Evolutionary conservation across 2,797 vertebrate genomes (phyloP).

Genomic region (Mormyrops boulengeri): DNA sequence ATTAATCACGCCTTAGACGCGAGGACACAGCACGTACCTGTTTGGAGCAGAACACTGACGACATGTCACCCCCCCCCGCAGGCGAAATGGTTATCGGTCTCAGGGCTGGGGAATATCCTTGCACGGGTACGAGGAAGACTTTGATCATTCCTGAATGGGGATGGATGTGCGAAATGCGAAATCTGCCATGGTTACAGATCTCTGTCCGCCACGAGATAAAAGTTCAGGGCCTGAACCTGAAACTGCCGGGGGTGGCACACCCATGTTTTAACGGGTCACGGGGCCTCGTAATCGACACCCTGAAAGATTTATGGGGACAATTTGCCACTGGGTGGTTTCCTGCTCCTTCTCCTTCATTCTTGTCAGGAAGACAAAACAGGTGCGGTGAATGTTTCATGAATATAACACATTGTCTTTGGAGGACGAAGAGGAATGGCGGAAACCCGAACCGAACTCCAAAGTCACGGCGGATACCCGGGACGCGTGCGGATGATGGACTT

Average conservation of each 20-base stretch:
- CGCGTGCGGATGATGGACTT: not conserved
- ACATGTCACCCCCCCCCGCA: not conserved
- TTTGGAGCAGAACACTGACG: not conserved
- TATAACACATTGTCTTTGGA: not conserved
- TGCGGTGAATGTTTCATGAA: slow-evolving; percentile 7
- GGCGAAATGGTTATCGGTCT: not conserved
- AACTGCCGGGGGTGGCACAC: not conserved
- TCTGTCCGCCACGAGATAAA: not conserved
- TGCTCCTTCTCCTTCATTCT: not conserved
- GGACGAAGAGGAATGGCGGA: not conserved
- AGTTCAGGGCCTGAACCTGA: not conserved
- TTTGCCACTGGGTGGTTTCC: slow-evolving; percentile 11
- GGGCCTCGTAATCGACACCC: slow-evolving; percentile 13
- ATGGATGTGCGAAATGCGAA: not conserved
- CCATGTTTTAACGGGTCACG: not conserved
- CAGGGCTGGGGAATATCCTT: not conserved
- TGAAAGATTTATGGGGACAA: slow-evolving; percentile 21
- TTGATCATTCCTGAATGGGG: not conserved
- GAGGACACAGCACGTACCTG: not conserved
- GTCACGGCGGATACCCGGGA: not conserved
- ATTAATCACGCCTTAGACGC: not conserved
- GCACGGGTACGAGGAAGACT: not conserved
- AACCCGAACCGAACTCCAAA: not conserved
- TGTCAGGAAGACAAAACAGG: slow-evolving; percentile 9
- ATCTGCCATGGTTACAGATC: not conserved